Percentiles rank a stretch among this genome's conserved stretches.
Evolutionary conservation across 2,888 invertebrate genomes (phyloP).

Genomic region (Melinopterus prodromus): DNA sequence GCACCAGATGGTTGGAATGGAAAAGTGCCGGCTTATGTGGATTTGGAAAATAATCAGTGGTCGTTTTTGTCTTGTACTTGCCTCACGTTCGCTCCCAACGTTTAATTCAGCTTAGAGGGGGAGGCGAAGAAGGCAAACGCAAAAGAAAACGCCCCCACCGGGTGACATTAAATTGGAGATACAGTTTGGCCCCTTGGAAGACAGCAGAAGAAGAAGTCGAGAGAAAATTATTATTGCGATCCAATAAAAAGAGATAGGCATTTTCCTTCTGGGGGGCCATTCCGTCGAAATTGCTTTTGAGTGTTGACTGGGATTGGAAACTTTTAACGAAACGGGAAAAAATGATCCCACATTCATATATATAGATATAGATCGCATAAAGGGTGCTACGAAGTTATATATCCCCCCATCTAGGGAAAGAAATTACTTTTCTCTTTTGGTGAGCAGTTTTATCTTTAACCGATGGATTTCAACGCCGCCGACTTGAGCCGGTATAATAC

Average conservation of each 20-base stretch:
- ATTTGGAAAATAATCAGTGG: neutral
- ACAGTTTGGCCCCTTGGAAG: neutral
- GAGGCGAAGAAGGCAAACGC: neutral
- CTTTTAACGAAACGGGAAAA: conserved; percentile 38
- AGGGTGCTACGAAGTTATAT: neutral
- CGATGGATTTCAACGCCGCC: neutral
- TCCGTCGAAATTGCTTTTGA: conserved; percentile 38
- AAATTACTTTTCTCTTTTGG: conserved; percentile 4
- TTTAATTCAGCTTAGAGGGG: neutral
- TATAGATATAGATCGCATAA: neutral
- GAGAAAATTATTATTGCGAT: conserved; percentile 4
- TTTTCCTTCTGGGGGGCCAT: neutral
- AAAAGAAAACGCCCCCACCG: neutral
- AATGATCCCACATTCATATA: conserved; percentile 4
- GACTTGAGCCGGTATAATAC: neutral
- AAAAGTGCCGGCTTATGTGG: neutral
- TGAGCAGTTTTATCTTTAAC: neutral
- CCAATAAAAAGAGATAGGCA: neutral
- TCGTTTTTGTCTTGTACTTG: neutral
- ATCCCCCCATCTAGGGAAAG: neutral
- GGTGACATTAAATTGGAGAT: neutral
- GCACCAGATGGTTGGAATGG: neutral
- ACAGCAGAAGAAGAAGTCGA: neutral
- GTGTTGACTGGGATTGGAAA: conserved; percentile 41
- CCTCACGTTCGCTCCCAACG: neutral